Evolutionary conservation across 1,140 invertebrate genomes (phyloP).

Genomic region (Coptotermes formosanus): DNA sequence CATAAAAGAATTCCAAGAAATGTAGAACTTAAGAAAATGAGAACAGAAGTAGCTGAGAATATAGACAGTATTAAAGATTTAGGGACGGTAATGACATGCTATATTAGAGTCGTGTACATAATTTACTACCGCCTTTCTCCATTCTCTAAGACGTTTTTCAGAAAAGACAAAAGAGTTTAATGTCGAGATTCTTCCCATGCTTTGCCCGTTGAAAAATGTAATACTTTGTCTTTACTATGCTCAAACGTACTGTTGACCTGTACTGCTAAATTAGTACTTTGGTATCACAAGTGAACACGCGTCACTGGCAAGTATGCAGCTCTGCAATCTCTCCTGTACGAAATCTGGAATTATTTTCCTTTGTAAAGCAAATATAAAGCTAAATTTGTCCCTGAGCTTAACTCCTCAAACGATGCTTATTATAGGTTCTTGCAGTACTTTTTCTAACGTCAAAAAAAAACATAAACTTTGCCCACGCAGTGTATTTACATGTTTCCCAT

Average conservation of each 20-base stretch:
- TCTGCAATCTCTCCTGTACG: no score
- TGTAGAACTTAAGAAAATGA: background rate
- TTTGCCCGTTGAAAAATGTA: background rate
- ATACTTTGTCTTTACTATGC: background rate
- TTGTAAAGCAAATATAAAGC: no score
- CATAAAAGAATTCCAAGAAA: background rate
- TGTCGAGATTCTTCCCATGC: background rate
- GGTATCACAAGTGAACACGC: no score
- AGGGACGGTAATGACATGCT: background rate
- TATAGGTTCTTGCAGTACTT: no score
- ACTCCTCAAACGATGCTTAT: no score
- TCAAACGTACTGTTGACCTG: background rate
- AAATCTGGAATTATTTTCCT: no score
- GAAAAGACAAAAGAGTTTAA: background rate
- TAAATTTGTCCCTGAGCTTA: no score
- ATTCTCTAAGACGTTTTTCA: background rate
- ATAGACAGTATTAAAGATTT: background rate
- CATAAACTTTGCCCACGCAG: no score
- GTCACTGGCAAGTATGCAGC: no score
- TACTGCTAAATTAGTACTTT: no score
- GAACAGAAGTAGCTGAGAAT: background rate
- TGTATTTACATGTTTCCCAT: no score
- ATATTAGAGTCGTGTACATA: background rate
- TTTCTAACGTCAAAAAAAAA: no score
- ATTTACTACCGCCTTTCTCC: background rate